These are phyloP conservation scores for Macroglossus sobrinus DNA, from an alignment of 2,113 vertebrate species.

Conservation along the genomic window DNA sequence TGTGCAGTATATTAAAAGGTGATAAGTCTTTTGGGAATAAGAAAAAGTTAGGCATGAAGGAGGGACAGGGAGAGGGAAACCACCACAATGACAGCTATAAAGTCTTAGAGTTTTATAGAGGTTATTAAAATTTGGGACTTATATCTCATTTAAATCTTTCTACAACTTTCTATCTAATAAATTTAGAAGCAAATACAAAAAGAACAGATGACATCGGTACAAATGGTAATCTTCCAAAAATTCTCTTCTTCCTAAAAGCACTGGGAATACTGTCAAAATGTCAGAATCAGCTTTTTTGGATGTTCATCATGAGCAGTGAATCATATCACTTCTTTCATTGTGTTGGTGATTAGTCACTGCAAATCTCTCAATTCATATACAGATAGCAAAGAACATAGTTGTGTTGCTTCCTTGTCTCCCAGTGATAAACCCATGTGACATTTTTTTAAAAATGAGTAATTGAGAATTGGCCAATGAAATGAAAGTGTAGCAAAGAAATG, in stretches of 20 bases:
- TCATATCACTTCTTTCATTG: neutral
- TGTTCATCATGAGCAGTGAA: neutral
- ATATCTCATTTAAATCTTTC: neutral
- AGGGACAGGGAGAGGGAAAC: neutral
- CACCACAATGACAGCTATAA: neutral
- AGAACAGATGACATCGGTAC: neutral
- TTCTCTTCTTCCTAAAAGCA: neutral
- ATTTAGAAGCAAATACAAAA: constrained; percentile 14
- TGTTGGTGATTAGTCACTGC: neutral
- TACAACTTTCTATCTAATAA: neutral
- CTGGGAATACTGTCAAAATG: neutral
- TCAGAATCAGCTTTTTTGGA: neutral
- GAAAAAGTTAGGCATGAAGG: neutral
- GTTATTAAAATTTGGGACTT: neutral
- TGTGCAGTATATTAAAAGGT: neutral
- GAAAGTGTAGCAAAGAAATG: neutral
- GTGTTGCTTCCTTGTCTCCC: neutral
- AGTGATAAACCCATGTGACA: neutral
- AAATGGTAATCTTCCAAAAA: neutral
- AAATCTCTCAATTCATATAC: neutral
- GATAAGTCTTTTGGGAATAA: neutral
- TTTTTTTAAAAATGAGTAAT: neutral
- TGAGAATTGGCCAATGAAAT: neutral
- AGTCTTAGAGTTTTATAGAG: neutral
- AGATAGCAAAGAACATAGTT: neutral